These are phyloP conservation scores for Elymnias hypermnestra DNA, from an alignment of 1,140 invertebrate species.

Conservation along the genomic window DNA sequence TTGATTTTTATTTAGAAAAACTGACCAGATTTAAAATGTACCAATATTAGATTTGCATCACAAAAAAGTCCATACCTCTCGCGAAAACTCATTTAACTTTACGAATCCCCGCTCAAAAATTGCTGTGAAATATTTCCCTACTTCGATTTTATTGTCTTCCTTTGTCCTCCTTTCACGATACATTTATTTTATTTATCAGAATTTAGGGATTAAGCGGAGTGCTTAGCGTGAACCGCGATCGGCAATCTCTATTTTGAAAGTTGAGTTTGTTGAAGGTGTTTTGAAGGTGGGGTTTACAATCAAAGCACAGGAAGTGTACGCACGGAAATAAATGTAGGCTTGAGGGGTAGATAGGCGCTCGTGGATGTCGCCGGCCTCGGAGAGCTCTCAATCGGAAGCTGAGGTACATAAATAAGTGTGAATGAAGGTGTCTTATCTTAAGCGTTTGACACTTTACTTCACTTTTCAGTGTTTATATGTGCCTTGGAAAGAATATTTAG, in stretches of 20 bases:
- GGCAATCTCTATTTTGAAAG: slow-evolving; percentile 28
- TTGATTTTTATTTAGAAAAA: too few relatives aligned
- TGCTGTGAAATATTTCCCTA: slow-evolving; percentile 52
- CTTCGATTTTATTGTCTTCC: slow-evolving; percentile 66
- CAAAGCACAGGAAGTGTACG: slow-evolving; percentile 43
- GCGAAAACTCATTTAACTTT: slow-evolving; percentile 71
- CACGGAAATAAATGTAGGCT: slow-evolving; percentile 64
- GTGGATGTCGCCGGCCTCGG: slow-evolving; percentile 50
- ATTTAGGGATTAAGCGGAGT: slow-evolving; percentile 43
- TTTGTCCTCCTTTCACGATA: slow-evolving; percentile 51
- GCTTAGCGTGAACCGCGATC: slow-evolving; percentile 23
- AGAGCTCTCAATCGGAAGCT: slow-evolving; percentile 66
- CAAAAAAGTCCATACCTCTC: slow-evolving; percentile 40
- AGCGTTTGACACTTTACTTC: slow-evolving; percentile 28
- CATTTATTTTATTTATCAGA: slow-evolving; percentile 64
- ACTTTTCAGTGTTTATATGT: slow-evolving; percentile 1
- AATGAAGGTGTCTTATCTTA: slow-evolving; percentile 63
- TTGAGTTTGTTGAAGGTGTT: slow-evolving; percentile 21
- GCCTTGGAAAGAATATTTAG: background rate
- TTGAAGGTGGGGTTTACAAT: slow-evolving; percentile 43
- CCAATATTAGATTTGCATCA: slow-evolving; percentile 56
- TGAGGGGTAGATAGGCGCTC: slow-evolving; percentile 65
- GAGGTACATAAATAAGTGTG: slow-evolving; percentile 68
- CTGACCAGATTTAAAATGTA: too few relatives aligned
- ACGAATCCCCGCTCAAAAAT: slow-evolving; percentile 55